Percentiles rank a stretch among this genome's conserved stretches.
Conservation (phyloP, 2,797 vertebrate species). For the Threskiornis aethiopicus region DNA sequence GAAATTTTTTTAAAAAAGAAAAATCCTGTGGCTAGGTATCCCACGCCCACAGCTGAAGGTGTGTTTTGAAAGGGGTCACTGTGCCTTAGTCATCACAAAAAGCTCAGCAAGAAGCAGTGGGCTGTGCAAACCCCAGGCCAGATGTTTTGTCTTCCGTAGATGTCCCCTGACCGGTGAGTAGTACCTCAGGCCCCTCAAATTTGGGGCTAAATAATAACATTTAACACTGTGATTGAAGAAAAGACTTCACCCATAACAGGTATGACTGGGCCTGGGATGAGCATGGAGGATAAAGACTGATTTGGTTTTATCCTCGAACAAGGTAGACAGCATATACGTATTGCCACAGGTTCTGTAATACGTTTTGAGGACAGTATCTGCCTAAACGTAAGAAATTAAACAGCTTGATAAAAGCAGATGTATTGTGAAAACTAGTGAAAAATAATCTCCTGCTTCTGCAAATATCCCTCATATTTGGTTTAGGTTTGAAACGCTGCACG, state of each 20-base stretch:
- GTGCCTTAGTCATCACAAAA: background rate
- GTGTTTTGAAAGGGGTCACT: background rate
- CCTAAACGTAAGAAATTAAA: background rate
- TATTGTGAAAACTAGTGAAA: background rate
- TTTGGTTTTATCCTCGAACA: background rate
- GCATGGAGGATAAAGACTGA: background rate
- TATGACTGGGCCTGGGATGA: background rate
- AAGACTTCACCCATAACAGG: background rate
- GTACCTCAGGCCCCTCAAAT: background rate
- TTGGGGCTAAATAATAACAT: background rate
- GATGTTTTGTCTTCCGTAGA: background rate
- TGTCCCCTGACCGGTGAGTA: rapidly evolving
- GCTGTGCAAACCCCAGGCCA: background rate
- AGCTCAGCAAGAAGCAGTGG: background rate
- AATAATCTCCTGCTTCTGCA: background rate
- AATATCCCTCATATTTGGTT: background rate
- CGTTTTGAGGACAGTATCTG: background rate
- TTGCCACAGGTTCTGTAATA: too few relatives aligned
- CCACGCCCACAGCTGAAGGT: background rate
- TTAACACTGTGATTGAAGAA: background rate
- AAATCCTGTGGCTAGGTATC: background rate
- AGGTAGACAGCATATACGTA: too few relatives aligned
- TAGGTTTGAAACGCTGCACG: background rate
- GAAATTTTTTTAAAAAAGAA: too few relatives aligned
- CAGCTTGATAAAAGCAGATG: background rate